Evolutionary conservation across 2,888 invertebrate species (phyloP).

Genomic region (Myopa testacea): DNA sequence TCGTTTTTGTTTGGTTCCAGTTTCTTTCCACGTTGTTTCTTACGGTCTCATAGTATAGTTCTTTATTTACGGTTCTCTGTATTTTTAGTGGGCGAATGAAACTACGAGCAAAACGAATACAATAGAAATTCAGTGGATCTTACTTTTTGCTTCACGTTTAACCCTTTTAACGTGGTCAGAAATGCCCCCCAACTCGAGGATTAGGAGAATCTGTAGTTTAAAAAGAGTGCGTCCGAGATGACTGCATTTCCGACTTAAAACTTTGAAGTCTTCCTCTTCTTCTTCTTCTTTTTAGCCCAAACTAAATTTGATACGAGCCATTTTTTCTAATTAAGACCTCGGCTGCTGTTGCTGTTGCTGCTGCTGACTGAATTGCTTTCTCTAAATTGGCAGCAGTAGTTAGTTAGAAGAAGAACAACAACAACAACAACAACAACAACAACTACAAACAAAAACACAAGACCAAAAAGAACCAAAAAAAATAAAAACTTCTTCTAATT

Average conservation of each 20-base stretch:
- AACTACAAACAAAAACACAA: slow-evolving; percentile 8
- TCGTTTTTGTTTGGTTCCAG: neutral
- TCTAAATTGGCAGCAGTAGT: slow-evolving; percentile 22
- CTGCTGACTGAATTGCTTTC: slow-evolving; percentile 2
- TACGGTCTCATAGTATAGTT: no score
- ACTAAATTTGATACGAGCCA: slow-evolving; percentile 16
- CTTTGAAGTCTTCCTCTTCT: neutral
- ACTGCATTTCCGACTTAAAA: neutral
- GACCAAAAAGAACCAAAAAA: slow-evolving; percentile 5
- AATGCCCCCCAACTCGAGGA: no score
- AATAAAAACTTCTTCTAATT: slow-evolving; percentile 30
- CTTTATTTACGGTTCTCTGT: no score
- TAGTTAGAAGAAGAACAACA: slow-evolving; percentile 3
- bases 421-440: neutral
- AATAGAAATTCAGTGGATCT: no score
- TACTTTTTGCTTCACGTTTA: no score
- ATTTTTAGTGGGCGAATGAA: no score
- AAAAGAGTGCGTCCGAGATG: neutral
- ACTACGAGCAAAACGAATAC: no score
- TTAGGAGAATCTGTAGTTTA: no score
- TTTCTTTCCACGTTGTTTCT: neutral
- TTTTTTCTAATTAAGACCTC: slow-evolving; percentile 24
- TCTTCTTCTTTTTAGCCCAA: neutral
- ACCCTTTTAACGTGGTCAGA: no score
- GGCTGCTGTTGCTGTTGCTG: neutral